A percentile compares a stretch with the other conserved stretches of the same genome.
These are phyloP conservation scores for Trinectes maculatus DNA, from an alignment of 2,113 vertebrate genomes.

Conservation along the genomic window DNA sequence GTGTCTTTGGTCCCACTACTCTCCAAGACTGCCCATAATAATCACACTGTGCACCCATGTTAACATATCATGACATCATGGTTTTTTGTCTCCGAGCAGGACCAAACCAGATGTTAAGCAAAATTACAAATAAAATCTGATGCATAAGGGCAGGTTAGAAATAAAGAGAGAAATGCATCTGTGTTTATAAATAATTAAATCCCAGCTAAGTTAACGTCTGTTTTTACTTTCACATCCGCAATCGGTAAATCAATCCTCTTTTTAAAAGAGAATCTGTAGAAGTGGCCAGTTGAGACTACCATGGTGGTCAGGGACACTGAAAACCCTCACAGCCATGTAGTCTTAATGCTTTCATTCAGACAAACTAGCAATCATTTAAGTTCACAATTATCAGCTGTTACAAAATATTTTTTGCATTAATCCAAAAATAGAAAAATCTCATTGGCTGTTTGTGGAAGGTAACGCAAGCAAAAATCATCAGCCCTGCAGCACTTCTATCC, in stretches of 20 bases:
- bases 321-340: too few relatives aligned
- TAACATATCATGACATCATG: constrained; percentile 20
- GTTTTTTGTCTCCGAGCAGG: too few relatives aligned
- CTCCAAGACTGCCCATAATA: constrained; percentile 4
- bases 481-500: too few relatives aligned
- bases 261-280: too few relatives aligned
- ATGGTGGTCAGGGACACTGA: too few relatives aligned
- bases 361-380: too few relatives aligned
- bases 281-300: too few relatives aligned
- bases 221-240: background rate
- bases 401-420: background rate
- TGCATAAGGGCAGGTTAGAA: background rate
- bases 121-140: background rate
- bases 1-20: constrained; percentile 11
- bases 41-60: background rate
- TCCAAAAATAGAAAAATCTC: background rate
- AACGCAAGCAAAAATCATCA: too few relatives aligned
- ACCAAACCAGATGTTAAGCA: background rate
- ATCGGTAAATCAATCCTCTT: too few relatives aligned
- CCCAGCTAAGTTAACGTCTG: too few relatives aligned
- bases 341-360: too few relatives aligned
- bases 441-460: background rate
- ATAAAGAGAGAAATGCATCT: background rate
- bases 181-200: background rate
- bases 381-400: too few relatives aligned